Evolutionary conservation across 2,888 invertebrate species (phyloP).

Genomic region (Stegana nigrithorax): DNA sequence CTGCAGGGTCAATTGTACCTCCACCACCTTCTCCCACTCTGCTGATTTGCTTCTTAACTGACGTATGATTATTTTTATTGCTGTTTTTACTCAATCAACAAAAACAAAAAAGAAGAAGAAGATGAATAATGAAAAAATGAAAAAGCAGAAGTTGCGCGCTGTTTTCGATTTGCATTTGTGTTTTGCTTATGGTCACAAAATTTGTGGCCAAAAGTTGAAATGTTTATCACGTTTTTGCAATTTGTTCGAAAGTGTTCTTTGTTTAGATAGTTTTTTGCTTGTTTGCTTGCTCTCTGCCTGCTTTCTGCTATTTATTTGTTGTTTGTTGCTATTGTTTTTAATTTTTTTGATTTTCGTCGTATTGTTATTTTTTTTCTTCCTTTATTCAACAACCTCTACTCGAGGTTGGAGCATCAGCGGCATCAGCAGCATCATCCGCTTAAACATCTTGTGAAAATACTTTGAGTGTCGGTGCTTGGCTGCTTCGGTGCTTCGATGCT

Average conservation of each 20-base stretch:
- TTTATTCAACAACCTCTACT: too few species aligned
- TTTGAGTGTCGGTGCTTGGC: too few species aligned
- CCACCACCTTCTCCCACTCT: too few species aligned
- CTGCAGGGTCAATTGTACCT: too few species aligned
- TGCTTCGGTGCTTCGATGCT: too few species aligned
- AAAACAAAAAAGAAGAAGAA: too few species aligned
- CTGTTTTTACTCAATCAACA: too few species aligned
- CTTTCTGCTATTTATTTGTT: too few species aligned
- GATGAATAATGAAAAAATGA: too few species aligned
- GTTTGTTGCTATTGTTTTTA: not conserved
- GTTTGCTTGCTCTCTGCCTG: not conserved
- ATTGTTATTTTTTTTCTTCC: too few species aligned
- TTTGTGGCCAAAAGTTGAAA: constrained; percentile 18
- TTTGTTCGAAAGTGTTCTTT: constrained; percentile 20
- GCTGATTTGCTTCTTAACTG: too few species aligned
- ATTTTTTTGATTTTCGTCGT: not conserved
- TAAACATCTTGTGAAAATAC: not conserved
- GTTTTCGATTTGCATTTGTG: not conserved
- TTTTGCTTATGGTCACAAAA: constrained; percentile 9
- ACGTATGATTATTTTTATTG: too few species aligned
- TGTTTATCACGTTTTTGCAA: constrained; percentile 22
- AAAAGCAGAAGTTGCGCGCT: not conserved
- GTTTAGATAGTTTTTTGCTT: constrained; percentile 10
- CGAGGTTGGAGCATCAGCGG: not conserved
- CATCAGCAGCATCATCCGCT: not conserved